Base-by-base conservation (phyloP, 1,140 invertebrate genomes). In the Prorops nasuta region DNA sequence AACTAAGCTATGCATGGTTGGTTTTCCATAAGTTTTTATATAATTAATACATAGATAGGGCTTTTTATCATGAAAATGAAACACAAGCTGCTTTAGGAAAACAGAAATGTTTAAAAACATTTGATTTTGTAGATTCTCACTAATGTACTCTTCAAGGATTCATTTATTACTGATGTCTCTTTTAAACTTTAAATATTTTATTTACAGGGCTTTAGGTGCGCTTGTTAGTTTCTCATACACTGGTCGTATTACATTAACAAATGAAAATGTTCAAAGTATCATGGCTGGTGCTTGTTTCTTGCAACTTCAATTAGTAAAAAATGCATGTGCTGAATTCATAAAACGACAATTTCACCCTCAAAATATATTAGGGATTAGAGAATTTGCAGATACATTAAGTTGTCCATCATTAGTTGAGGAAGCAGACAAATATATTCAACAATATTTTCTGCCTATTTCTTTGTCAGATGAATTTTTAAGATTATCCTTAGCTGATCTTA, bases 141-240 rank as follows among this genome's bases (percentile, higher is more conserved):
- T n/a, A n/a, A n/a, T n/a, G n/a, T n/a, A n/a, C n/a, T n/a, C n/a
- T n/a, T n/a, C n/a, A n/a, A n/a, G n/a, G n/a, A n/a, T n/a, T n/a
- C n/a, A n/a, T n/a, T n/a, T n/a, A n/a, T n/a, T n/a, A n/a, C n/a
- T n/a, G n/a, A n/a, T n/a, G n/a, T n/a, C n/a, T n/a, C n/a, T n/a
- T n/a, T n/a, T 28, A 28, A 28, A 28, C 10, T 4, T 28, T 28
- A 28, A 6, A 4, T 28, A 4, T 28, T 28, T 6, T 28, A 28
- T 43, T 77, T 81, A 22, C 60, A 91, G 89, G 65, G 90, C 92
- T 3, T 67, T 95, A 41, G 91, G 94, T 78, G 81, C 85, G 6
- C 76, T 95, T 20, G 85, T 96, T 14, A 91, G 94, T 69, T 96
- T 91, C 81, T 90, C 90, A 0, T 96, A 96, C 66, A 89, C 84